These are phyloP conservation scores for Automeris io DNA, from an alignment of 2,888 invertebrate genomes.

Conservation along the genomic window DNA sequence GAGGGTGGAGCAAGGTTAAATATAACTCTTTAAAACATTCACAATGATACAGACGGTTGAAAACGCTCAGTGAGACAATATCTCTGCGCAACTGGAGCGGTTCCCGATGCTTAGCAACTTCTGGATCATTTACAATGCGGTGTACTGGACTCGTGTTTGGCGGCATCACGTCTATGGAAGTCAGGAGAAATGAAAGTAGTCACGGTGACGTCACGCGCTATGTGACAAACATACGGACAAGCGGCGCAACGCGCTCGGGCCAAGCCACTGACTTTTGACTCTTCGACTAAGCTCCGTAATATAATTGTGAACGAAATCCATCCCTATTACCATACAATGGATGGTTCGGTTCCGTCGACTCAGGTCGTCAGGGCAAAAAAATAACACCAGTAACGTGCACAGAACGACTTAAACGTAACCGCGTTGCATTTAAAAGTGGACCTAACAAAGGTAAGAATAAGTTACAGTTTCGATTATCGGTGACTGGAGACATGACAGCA, in stretches of 20 bases:
- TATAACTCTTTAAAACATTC: too few species aligned
- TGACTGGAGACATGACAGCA: slow-evolving; percentile 22
- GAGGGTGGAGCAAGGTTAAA: too few species aligned
- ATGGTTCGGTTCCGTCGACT: slow-evolving; percentile 67
- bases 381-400: slow-evolving; percentile 56
- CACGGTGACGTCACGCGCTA: background rate
- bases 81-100: too few species aligned
- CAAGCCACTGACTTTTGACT: slow-evolving; percentile 73
- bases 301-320: slow-evolving; percentile 76
- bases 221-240: slow-evolving; percentile 5
- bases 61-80: too few species aligned
- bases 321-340: slow-evolving; percentile 75
- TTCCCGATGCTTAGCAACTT: too few species aligned
- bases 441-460: slow-evolving; percentile 15
- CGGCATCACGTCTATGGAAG: background rate
- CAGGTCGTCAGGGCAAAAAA: slow-evolving; percentile 74
- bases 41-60: too few species aligned
- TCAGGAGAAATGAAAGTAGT: background rate
- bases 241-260: slow-evolving; percentile 30
- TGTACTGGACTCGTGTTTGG: too few species aligned
- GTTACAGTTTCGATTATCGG: background rate
- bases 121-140: too few species aligned
- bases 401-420: slow-evolving; percentile 23
- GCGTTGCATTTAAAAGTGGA: slow-evolving; percentile 17
- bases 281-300: slow-evolving; percentile 73